Evolutionary conservation across 2,888 invertebrate genomes (phyloP).

Genomic region (Gymnosoma rotundatum): DNA sequence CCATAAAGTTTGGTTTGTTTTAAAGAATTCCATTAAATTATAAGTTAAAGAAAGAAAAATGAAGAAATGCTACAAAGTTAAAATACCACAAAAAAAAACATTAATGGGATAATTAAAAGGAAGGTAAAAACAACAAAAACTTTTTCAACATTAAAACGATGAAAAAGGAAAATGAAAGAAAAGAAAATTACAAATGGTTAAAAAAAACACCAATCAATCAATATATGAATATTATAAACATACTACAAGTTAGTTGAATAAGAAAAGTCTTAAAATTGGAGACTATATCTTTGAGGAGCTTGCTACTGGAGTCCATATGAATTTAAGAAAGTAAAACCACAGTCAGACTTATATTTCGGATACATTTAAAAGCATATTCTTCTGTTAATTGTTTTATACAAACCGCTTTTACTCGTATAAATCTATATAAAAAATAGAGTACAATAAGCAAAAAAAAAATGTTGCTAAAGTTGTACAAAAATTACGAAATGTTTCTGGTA

Average conservation of each 20-base stretch:
- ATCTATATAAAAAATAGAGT: no score
- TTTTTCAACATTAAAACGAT: no score
- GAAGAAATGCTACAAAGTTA: slow-evolving; percentile 4
- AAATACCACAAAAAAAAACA: slow-evolving; percentile 10
- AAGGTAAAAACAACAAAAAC: neutral
- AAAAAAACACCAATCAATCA: slow-evolving; percentile 38
- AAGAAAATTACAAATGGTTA: neutral
- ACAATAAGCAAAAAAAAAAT: no score
- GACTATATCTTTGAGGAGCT: no score
- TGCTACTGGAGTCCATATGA: no score
- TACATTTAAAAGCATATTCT: no score
- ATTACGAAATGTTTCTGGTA: no score
- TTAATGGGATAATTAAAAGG: slow-evolving; percentile 56
- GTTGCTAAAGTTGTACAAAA: no score
- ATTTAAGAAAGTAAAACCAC: no score
- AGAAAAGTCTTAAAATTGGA: neutral
- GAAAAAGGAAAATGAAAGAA: slow-evolving; percentile 8
- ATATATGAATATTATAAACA: slow-evolving; percentile 6
- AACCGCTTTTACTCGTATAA: no score
- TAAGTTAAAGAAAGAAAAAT: slow-evolving; percentile 5
- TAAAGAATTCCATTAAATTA: neutral
- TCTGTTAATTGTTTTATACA: no score
- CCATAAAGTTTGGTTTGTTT: neutral
- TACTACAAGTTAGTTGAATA: slow-evolving; percentile 26
- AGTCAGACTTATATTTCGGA: no score